Evolutionary conservation across 1,140 invertebrate species (phyloP), one percentile per base, ranked within the genome.

Genomic region (Achroia grisella): DNA sequence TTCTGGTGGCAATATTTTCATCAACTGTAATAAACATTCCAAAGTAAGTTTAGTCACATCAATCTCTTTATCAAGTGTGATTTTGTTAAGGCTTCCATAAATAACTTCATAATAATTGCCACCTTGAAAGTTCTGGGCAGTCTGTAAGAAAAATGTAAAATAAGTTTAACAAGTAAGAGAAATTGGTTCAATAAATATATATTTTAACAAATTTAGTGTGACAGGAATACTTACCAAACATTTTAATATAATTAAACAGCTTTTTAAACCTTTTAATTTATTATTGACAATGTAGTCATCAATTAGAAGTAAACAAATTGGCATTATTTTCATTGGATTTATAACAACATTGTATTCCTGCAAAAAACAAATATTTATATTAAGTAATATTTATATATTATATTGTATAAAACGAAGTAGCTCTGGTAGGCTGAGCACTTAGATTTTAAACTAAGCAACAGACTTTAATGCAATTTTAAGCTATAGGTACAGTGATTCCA

Each of bases 41-140:
- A 68, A 52, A 14, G 68, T 56, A 12, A 70, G 51, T 17, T 62
- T 62, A 10, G 65, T 72, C 8, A 76, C 55, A 53, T 72, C 61
- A n/a, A 62, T 36, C 45, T 76, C 66, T 39, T 67, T 70, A 36
- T 76, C 69, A 36, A 42, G 28, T 0, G 69, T 44, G 14, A 48
- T 36, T 40, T 69, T 78, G 17, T 53, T 69, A 2, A 82, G 28
- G 39, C 56, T 67, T 31, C 48, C 51, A 33, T 78, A 72, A 35
- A 82, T 51, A 15, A 82, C 74, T 48, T 78, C 76, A 69, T 78
- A 80, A 40, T 71, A 82, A 52, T 82, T 82, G 6, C 78, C 76
- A 41, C 54, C 36, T n/a, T 63, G 40, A 52, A 78, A 80, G 37
- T 57, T 48, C 11, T 53, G 36, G 10, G 37, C 4, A 14, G 64